Evolutionary conservation across 1,140 invertebrate genomes (phyloP).

Genomic region (Linepithema humile): DNA sequence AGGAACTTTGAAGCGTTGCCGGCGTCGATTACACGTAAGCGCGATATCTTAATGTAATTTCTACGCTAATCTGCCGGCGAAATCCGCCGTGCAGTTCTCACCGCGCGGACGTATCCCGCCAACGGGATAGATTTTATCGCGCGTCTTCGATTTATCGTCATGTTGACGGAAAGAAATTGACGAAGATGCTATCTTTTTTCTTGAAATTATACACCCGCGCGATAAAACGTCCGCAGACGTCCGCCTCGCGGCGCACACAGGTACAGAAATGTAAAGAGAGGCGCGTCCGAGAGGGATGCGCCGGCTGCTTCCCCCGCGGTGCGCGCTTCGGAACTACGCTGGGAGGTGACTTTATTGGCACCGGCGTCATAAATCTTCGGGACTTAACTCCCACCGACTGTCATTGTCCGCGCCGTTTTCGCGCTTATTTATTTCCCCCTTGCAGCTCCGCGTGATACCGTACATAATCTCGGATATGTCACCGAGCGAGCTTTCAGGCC

Average conservation of each 20-base stretch:
- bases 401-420: conserved; percentile 50
- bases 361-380: conserved; percentile 64
- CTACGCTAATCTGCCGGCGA: conserved; percentile 39
- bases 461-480: conserved; percentile 46
- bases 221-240: conserved; percentile 2
- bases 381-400: conserved; percentile 65
- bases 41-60: conserved; percentile 56
- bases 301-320: conserved; percentile 16
- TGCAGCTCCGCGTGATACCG: neutral
- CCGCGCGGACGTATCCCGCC: neutral
- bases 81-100: neutral
- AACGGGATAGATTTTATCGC: conserved; percentile 22
- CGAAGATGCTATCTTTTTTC: conserved; percentile 18
- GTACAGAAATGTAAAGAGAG: conserved; percentile 52
- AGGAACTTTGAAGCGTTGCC: conserved; percentile 74
- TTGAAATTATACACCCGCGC: conserved; percentile 54
- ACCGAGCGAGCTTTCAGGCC: neutral
- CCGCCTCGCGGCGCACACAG: conserved; percentile 31
- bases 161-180: conserved; percentile 16
- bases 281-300: conserved; percentile 18
- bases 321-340: conserved; percentile 11
- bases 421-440: conserved; percentile 11
- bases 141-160: conserved; percentile 24
- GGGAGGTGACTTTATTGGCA: conserved; percentile 71
- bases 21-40: conserved; percentile 75